Base-by-base conservation (phyloP, 1,140 invertebrate genomes). In the Bactericera cockerelli region DNA sequence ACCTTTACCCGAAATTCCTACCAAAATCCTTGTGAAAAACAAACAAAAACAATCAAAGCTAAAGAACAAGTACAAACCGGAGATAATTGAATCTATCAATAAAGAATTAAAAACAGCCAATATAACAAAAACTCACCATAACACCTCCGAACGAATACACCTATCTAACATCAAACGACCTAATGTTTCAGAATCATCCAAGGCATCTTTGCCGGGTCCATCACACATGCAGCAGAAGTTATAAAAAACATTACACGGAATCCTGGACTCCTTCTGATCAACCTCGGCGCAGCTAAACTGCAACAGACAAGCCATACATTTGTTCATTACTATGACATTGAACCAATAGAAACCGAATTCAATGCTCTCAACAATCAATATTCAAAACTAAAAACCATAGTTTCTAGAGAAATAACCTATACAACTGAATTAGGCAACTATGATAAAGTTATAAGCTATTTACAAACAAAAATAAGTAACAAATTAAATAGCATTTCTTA, bases 281-380 rank as follows among this genome's bases (percentile, higher is more conserved):
- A 28, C 24, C 56, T 57, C 24, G 56, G 56, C 13, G 10, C 56
- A 2, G 56, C 56, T 11, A 57, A 33, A 57, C n/a, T 57, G 14
- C 22, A 57, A 33, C 14, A 22, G 8, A 28, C 25, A 10, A 31
- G 13, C 14, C 26, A 31, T 28, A 57, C 56, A 2, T n/a, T 57
- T n/a, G 14, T 33, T 2, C 56, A 57, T 16, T 57, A 31, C n/a
- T 57, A 57, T 16, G n/a, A 28, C 8, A 10, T 33, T 2, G 21
- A 26, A 3, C 24, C 26, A 6, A n/a, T 57, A 11, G 2, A 2
- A 2, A 22, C 28, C 28, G 26, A 57, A 8, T 2, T 57, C 14
- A 57, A 57, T n/a, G 26, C 3, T 11, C 33, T 57, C 14, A 6
- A 49, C 4, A 49, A 49, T 4, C 42, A 49, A n/a, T n/a, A n/a